phyloP scores from a whole-genome alignment of 2,113 vertebrate species.

The Dolichallabes microphthalmus region DNA sequence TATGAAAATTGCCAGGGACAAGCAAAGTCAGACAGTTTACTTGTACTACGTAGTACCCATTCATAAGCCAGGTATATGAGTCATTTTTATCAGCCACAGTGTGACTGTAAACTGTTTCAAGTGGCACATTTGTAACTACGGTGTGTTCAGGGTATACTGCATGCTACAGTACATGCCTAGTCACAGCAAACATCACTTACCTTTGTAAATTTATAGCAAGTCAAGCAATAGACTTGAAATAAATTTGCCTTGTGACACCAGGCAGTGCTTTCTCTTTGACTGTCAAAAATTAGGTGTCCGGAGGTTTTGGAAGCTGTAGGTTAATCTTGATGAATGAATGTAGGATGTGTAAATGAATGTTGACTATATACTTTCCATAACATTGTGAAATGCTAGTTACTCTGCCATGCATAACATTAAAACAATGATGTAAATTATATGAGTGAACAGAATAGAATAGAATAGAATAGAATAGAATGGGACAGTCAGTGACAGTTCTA shows the following conservation, averaged over 20 bases:
- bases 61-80: neutral
- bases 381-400: neutral
- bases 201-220: constrained; percentile 36
- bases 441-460: neutral
- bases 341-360: neutral
- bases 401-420: neutral
- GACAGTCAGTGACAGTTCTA: neutral
- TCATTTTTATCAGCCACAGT: neutral
- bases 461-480: neutral
- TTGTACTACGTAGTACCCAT: neutral
- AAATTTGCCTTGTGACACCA: neutral
- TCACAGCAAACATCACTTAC: constrained; percentile 62
- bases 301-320: neutral
- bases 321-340: neutral
- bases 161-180: constrained; percentile 16
- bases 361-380: neutral
- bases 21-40: constrained; percentile 47
- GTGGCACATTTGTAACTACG: neutral
- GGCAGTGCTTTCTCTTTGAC: neutral
- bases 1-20: constrained; percentile 39
- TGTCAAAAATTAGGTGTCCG: constrained; percentile 3
- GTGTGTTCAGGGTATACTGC: neutral
- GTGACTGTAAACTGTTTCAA: neutral
- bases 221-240: neutral
- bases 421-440: constrained; percentile 1